A percentile compares a stretch with the other conserved stretches of the same genome.
Evolutionary conservation across 2,888 invertebrate species (phyloP).

Genomic region (Zelleria hepariella): DNA sequence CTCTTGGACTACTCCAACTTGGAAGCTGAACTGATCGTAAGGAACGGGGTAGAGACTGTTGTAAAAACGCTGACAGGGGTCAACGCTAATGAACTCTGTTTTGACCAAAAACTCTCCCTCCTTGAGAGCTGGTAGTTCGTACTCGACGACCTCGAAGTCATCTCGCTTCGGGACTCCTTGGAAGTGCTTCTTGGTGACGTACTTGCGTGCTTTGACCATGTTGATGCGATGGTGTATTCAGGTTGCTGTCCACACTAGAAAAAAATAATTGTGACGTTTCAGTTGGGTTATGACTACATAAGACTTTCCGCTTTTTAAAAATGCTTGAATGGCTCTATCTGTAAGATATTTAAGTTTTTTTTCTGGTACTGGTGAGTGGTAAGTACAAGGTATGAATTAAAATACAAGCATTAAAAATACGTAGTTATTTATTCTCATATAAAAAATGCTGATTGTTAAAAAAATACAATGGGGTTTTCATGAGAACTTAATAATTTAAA

Average conservation of each 20-base stretch:
- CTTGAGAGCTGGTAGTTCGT: conserved; percentile 61
- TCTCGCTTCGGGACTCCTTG: conserved; percentile 60
- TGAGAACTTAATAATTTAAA: no score
- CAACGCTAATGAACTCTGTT: conserved; percentile 9
- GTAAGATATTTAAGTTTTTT: no score
- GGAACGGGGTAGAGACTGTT: neutral
- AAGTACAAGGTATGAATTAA: no score
- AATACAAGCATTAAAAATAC: no score
- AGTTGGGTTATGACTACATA: no score
- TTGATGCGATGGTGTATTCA: neutral
- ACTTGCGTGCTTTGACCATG: conserved; percentile 52
- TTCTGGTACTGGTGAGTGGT: no score
- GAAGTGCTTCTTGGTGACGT: conserved; percentile 60
- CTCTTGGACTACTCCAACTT: conserved; percentile 48
- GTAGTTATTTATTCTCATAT: no score
- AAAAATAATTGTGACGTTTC: no score
- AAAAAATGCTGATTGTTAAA: no score
- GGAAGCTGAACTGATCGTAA: conserved; percentile 9
- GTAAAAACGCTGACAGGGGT: conserved; percentile 9
- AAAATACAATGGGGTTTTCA: no score
- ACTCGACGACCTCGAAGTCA: conserved; percentile 68
- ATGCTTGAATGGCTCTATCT: no score
- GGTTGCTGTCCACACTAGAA: neutral
- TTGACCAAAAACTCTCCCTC: conserved; percentile 43
- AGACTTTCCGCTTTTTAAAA: no score